Evolutionary conservation across 2,888 invertebrate genomes (phyloP), one percentile per base, ranked within the genome.

Genomic region (Drosophila meridiana): DNA sequence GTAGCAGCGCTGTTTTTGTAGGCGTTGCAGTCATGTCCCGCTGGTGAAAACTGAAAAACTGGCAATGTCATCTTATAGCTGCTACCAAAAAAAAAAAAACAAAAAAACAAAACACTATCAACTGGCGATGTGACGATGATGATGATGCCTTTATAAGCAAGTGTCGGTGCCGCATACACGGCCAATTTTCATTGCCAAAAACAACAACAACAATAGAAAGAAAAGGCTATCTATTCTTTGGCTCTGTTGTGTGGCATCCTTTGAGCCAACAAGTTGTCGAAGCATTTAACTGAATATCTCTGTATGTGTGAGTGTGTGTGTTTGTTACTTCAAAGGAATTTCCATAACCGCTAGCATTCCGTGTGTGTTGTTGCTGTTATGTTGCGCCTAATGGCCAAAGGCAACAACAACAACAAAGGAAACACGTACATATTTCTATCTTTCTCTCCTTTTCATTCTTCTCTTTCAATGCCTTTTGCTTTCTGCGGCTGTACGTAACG

Each of bases 291-390:
- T 77, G 20, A 30, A 32, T 45, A 55, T 65, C 34, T 32, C 43
- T 61, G n/a, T 63, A 40, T 62, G 57, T 53, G 48, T 38, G 2
- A 6, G n/a, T 42, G 3, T 42, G 6, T 40, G 14, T 40, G 2
- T 71, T 52, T 52, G 60, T 72, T 56, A 69, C 74, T 79, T 83
- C 82, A 82, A 79, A 86, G 88, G 87, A 88, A 87, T 87, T 87
- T 87, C 87, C 85, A 87, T 87, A 88, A 87, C 87, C 87, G 87
- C 87, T 87, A 87, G 85, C 88, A 87, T 87, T 88, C 76, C 86
- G 50, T 32, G 70, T 69, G 43, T 63, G 57, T 47, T 67, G 69
- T 68, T 48, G 57, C 20, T 58, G 58, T 52, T 53, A 59, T 73
- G 62, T 60, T 76, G 61, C 57, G 71, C 71, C 80, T 84, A 84